Percentiles rank a stretch among this genome's conserved stretches.
Conservation (phyloP, 2,113 vertebrate genomes). For the Thryonomys swinderianus region DNA sequence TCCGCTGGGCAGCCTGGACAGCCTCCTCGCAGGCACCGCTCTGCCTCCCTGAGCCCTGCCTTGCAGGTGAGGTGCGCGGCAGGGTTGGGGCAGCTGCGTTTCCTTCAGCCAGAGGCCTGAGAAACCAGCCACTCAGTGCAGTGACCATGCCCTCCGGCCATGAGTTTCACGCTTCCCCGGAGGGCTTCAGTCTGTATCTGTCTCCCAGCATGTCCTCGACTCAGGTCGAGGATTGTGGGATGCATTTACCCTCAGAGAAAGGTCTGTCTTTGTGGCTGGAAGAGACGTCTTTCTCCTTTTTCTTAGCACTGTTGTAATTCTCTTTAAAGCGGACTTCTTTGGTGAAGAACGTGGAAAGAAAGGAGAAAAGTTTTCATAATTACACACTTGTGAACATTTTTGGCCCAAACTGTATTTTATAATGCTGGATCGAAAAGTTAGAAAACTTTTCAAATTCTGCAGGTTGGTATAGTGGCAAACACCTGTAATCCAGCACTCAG, state of each 20-base stretch:
- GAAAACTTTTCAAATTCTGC: not conserved
- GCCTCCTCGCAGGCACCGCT: not conserved
- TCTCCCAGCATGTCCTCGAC: no score
- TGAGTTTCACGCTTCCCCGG: rapidly evolving
- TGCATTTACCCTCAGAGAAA: not conserved
- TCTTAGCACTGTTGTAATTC: no score
- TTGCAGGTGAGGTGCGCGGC: not conserved
- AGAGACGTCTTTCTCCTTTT: not conserved
- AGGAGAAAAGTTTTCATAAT: not conserved
- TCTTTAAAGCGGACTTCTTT: not conserved
- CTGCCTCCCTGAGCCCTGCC: no score
- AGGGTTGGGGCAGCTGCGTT: not conserved
- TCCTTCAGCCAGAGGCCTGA: not conserved
- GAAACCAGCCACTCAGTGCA: not conserved
- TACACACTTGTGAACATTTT: not conserved
- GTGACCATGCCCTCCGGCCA: rapidly evolving
- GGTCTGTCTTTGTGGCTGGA: not conserved
- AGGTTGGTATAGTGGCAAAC: not conserved
- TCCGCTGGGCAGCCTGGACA: not conserved
- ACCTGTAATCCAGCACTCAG: not conserved
- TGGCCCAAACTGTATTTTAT: not conserved
- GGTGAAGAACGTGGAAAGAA: not conserved
- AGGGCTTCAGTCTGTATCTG: rapidly evolving
- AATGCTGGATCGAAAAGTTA: no score
- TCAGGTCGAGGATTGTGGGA: no score